Evolutionary conservation across 1,140 invertebrate genomes (phyloP).

Genomic region (Nebria ingens): DNA sequence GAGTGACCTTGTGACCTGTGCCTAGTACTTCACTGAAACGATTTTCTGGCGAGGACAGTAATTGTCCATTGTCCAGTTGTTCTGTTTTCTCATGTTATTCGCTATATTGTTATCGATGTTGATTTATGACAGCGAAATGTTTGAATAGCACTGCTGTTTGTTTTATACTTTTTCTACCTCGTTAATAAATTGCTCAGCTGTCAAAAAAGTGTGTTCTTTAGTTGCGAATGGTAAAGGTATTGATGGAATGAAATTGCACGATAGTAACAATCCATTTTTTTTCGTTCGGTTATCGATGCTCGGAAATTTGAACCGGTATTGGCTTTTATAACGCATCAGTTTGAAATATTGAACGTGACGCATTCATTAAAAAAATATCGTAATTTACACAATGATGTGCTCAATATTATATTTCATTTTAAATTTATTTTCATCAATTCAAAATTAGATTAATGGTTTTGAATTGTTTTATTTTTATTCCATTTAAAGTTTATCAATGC

Average conservation of each 20-base stretch:
- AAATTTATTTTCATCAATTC: too few relatives aligned
- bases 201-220: background rate
- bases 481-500: too few relatives aligned
- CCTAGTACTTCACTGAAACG: background rate
- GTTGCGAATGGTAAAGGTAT: background rate
- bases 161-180: background rate
- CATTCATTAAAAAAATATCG: background rate
- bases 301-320: background rate
- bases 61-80: background rate
- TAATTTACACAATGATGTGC: too few relatives aligned
- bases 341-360: background rate
- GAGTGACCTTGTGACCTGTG: background rate
- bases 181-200: background rate
- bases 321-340: background rate
- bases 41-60: background rate
- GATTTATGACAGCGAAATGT: background rate
- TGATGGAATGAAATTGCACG: background rate
- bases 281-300: too few relatives aligned
- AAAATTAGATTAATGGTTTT: too few relatives aligned
- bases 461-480: too few relatives aligned
- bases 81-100: background rate
- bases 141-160: background rate
- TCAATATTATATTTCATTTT: too few relatives aligned
- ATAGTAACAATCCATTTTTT: background rate
- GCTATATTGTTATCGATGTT: background rate